phyloP scores from a whole-genome alignment of 2,797 vertebrate species.

The Nannoperca obscura region DNA sequence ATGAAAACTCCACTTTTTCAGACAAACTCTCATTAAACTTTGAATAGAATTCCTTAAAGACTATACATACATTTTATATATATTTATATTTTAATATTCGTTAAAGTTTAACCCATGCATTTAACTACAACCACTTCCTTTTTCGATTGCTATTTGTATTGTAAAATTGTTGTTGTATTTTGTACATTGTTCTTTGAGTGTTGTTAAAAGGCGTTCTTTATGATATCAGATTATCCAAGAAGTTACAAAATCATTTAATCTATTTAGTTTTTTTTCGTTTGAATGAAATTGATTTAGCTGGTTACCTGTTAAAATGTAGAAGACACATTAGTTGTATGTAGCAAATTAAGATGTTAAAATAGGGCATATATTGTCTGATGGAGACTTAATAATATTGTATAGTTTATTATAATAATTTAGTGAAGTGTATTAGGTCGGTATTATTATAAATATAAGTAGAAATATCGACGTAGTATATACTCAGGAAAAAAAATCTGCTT shows the following conservation, averaged over 20 bases:
- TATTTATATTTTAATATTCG: background rate
- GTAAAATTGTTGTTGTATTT: conserved; percentile 1
- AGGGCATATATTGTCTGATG: background rate
- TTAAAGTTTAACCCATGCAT: background rate
- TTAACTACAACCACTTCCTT: background rate
- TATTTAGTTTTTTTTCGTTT: conserved; percentile 3
- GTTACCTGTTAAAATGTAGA: background rate
- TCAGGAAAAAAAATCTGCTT: conserved; percentile 1
- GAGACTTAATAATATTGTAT: background rate
- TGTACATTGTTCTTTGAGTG: background rate
- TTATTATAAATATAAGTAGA: background rate
- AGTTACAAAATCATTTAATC: background rate
- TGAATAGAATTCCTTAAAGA: background rate
- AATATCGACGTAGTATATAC: background rate
- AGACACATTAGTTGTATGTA: background rate
- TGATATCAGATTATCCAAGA: background rate
- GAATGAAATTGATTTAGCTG: background rate
- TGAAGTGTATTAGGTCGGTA: background rate
- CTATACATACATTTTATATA: background rate
- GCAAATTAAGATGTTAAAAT: background rate
- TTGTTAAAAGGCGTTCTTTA: background rate
- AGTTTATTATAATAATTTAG: conserved; percentile 3
- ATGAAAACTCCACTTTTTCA: background rate
- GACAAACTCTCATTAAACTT: conserved; percentile 11
- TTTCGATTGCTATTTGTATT: conserved; percentile 16